Evolutionary conservation across 2,113 vertebrate genomes (phyloP).

Genomic region (Notiomystis cincta): DNA sequence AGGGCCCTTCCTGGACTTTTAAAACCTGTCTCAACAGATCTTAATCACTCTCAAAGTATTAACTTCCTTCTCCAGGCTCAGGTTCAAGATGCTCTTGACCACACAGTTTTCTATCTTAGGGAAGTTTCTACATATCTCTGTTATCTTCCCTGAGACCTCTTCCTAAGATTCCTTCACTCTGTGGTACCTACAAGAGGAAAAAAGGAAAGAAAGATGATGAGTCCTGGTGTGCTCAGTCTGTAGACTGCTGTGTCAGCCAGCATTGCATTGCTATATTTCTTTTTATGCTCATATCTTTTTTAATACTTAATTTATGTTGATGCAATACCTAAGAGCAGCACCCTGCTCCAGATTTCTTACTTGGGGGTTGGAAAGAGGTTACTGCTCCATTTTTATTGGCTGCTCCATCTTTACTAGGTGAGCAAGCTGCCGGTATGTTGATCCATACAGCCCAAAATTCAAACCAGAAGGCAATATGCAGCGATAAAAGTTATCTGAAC

Average conservation of each 20-base stretch:
- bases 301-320: not conserved
- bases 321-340: not conserved
- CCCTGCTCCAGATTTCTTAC: not conserved
- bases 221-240: not conserved
- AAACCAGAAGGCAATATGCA: not conserved
- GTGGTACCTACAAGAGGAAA: not conserved
- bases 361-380: accelerated
- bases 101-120: not conserved
- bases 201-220: not conserved
- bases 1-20: not conserved
- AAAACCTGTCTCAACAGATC: not conserved
- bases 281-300: not conserved
- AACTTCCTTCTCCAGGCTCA: not conserved
- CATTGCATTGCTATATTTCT: not conserved
- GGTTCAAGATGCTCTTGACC: not conserved
- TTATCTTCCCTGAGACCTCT: not conserved
- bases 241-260: not conserved
- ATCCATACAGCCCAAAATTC: not conserved
- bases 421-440: not conserved
- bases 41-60: not conserved
- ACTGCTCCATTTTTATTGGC: not conserved
- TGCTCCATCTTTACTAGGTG: not conserved
- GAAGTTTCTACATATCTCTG: not conserved
- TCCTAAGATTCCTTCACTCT: not conserved
- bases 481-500: not conserved